Conservation (phyloP, 1,140 invertebrate species). For the Rhopalosiphum padi region DNA sequence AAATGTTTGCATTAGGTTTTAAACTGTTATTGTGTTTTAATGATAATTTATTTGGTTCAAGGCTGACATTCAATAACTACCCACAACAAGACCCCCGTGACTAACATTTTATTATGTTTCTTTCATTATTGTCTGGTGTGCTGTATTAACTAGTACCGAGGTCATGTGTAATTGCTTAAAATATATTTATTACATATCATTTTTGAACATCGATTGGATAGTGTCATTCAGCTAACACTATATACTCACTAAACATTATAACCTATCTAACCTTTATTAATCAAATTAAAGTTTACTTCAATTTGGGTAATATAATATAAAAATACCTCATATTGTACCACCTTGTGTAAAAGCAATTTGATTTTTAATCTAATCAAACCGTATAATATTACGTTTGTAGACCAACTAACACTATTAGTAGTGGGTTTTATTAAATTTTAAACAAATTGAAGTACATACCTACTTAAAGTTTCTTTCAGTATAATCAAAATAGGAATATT, state of each 20-base stretch:
- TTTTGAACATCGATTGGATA: not conserved
- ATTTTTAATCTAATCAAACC: not conserved
- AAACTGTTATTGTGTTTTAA: not conserved
- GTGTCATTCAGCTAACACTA: not conserved
- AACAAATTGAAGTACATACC: not conserved
- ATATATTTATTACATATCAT: not conserved
- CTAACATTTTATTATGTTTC: constrained; percentile 34
- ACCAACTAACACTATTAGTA: not conserved
- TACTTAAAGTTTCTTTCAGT: not conserved
- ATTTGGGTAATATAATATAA: not conserved
- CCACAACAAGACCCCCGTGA: constrained; percentile 24
- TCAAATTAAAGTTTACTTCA: not conserved
- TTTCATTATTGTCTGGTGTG: constrained; percentile 1
- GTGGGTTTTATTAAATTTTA: not conserved
- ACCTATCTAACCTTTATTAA: not conserved
- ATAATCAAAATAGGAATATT: not conserved
- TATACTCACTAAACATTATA: not conserved
- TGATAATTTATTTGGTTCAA: constrained; percentile 27
- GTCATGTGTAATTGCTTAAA: constrained; percentile 16
- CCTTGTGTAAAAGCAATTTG: not conserved
- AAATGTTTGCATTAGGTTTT: not conserved
- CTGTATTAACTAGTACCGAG: constrained; percentile 12
- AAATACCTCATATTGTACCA: not conserved
- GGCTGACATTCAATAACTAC: constrained; percentile 12
- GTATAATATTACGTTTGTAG: not conserved